A percentile compares a stretch with the other conserved stretches of the same genome.
These are phyloP conservation scores for Pseudomyrmex dendroicus DNA, from an alignment of 1,140 invertebrate genomes.

Conservation along the genomic window DNA sequence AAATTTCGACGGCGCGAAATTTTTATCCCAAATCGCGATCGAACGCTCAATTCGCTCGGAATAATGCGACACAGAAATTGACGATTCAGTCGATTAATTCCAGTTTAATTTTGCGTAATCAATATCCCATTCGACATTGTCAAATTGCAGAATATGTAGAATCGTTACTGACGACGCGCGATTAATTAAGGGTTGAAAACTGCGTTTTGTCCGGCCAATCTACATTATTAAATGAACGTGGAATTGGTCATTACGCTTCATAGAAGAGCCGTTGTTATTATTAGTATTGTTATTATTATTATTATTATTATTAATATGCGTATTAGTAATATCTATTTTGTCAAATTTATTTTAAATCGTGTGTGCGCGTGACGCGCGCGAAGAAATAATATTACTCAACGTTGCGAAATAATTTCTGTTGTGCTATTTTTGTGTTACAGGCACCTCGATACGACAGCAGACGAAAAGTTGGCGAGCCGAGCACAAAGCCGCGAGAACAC, in stretches of 20 bases:
- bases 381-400: background rate
- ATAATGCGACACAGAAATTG: slow-evolving; percentile 15
- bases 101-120: slow-evolving; percentile 1
- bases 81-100: background rate
- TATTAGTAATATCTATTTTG: background rate
- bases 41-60: too few relatives aligned
- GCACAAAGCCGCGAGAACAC: slow-evolving; percentile 96
- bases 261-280: background rate
- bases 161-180: background rate
- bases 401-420: slow-evolving; percentile 2
- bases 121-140: slow-evolving; percentile 12
- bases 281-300: slow-evolving; percentile 16
- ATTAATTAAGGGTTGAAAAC: slow-evolving; percentile 24
- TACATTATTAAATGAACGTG: slow-evolving; percentile 18
- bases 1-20: too few relatives aligned
- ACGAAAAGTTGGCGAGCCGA: slow-evolving; percentile 93
- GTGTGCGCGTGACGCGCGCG: too few relatives aligned
- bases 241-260: background rate
- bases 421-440: slow-evolving; percentile 81
- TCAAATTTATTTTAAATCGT: background rate
- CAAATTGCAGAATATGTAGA: background rate
- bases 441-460: slow-evolving; percentile 90
- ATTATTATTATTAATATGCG: background rate
- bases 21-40: too few relatives aligned
- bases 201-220: background rate